Evolutionary conservation across 1,140 invertebrate genomes (phyloP), one percentile per base, ranked within the genome.

Genomic region (Chrysopa pallens): DNA sequence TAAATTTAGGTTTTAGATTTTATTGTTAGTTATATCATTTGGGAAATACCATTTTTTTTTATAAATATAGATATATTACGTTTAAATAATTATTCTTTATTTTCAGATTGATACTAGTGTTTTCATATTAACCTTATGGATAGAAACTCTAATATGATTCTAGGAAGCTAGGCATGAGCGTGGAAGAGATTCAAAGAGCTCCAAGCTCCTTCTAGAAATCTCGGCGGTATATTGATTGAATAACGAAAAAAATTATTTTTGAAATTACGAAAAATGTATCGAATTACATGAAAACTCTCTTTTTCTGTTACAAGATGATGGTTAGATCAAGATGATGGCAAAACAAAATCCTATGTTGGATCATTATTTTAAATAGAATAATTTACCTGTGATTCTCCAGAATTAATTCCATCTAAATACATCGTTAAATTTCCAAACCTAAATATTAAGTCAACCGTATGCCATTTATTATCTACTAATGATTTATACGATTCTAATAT

Each of bases 401-500:
- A n/a, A 23, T 23, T 23, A 23, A 23, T 23, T 23, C 67, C 66
- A 46, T 69, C 64, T 5, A 72, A 61, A 50, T 61, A 66, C 39
- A 82, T 59, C 3, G 73, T 75, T 8, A 80, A 63, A 58, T 78
- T 78, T 3, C 75, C 76, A 27, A 77, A 62, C 48, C 56, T 52
- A 55, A 74, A 79, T 33, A 72, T 60, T 11, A 84, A 60, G 52
- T 74, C 74, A n/a, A 83, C 73, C 50, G 69, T 77, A 58, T 87
- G 80, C 84, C 84, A 88, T 50, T 64, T 69, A 62, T 87, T 86
- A 63, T 87, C 76, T 9, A 84, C 62, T 42, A 81, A 70, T 48
- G 31, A 12, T 23, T 23, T 23, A 5, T 23, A 23, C 17, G 17
- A 23, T 23, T 23, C 17, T 23, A 23, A 23, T 23, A 23, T 5